phyloP scores from a whole-genome alignment of 2,888 invertebrate genomes.

The Ashinkailepas kermadecensis region DNA sequence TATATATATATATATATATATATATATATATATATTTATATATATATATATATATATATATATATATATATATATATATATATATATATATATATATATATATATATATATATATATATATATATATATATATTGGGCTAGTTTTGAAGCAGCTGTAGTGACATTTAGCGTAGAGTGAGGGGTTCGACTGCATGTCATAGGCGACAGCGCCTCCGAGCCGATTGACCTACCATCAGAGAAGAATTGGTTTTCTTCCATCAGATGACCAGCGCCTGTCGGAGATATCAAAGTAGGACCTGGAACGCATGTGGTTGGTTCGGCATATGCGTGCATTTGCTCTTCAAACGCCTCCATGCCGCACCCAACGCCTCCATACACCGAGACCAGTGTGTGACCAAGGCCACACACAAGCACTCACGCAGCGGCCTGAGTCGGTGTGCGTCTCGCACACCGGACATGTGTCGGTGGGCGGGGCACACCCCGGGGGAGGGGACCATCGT shows the following conservation, averaged over 20 bases:
- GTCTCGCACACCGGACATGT: background rate
- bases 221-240: slow-evolving; percentile 28
- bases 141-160: background rate
- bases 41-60: no score
- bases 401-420: no score
- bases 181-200: background rate
- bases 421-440: no score
- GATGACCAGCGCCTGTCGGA: slow-evolving; percentile 52
- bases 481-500: no score
- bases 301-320: background rate
- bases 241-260: slow-evolving; percentile 25
- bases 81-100: background rate
- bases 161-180: background rate
- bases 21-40: no score
- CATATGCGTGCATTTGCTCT: no score
- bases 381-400: no score
- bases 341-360: no score
- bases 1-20: no score
- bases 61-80: slow-evolving; percentile 9
- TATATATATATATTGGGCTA: slow-evolving; percentile 19
- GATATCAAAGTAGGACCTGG: slow-evolving; percentile 34
- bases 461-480: no score
- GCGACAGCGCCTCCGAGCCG: background rate
- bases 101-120: slow-evolving; percentile 24
- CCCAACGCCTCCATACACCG: no score